Evolutionary conservation across 2,797 vertebrate species (phyloP).

Genomic region (Protosalanx chinensis): DNA sequence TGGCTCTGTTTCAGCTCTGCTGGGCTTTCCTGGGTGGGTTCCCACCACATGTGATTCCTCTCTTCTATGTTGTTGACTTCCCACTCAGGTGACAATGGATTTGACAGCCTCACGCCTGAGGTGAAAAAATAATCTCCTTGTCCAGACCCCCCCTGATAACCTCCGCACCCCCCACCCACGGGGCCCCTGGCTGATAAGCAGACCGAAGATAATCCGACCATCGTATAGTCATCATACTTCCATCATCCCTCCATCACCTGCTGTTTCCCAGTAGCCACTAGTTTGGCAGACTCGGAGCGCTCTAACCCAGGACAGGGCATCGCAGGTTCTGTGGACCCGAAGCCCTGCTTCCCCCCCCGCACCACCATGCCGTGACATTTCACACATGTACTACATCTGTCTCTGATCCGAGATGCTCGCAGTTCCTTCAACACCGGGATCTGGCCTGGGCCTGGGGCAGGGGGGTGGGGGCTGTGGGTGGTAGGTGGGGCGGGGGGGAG

Average conservation of each 20-base stretch:
- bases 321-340: slow-evolving; percentile 9
- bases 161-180: background rate
- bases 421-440: background rate
- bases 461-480: too few relatives aligned
- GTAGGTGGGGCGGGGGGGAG: too few relatives aligned
- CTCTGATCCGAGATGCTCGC: slow-evolving; percentile 20
- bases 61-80: slow-evolving; percentile 6
- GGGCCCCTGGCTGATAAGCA: background rate
- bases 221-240: too few relatives aligned
- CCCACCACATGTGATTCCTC: background rate
- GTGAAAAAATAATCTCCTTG: background rate
- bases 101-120: background rate
- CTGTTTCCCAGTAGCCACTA: background rate
- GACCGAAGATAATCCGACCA: too few relatives aligned
- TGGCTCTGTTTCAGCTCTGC: too few relatives aligned
- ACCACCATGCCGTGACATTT: slow-evolving; percentile 32
- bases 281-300: background rate
- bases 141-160: background rate
- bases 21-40: background rate
- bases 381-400: slow-evolving; percentile 41
- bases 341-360: slow-evolving; percentile 2
- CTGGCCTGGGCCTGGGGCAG: background rate
- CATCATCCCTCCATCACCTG: background rate
- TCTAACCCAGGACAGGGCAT: background rate
- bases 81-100: background rate